These are phyloP conservation scores for Hemibagrus guttatus DNA, from an alignment of 2,797 vertebrate genomes.

Conservation along the genomic window DNA sequence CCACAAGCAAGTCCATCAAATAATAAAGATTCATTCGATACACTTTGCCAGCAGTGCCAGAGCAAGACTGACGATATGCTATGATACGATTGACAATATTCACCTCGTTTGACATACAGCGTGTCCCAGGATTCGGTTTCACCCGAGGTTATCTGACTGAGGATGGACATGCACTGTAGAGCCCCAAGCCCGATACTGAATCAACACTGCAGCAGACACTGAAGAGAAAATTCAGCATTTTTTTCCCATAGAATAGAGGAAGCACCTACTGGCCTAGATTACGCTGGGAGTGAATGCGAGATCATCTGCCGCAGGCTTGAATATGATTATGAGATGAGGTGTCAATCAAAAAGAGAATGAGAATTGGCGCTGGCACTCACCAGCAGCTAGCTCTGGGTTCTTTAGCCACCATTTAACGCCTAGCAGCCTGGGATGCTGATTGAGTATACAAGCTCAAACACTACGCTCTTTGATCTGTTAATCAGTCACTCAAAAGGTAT, in stretches of 20 bases:
- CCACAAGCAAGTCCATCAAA: background rate
- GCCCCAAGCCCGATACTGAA: slow-evolving; percentile 28
- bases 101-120: slow-evolving; percentile 6
- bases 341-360: slow-evolving; percentile 61
- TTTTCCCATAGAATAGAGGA: slow-evolving; percentile 15
- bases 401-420: slow-evolving; percentile 23
- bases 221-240: slow-evolving; percentile 35
- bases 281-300: slow-evolving; percentile 38
- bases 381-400: slow-evolving; percentile 2
- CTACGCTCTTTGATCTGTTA: slow-evolving; percentile 15
- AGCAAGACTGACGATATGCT: background rate
- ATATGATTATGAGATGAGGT: slow-evolving; percentile 60
- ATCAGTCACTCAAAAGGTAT: slow-evolving; percentile 29
- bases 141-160: slow-evolving; percentile 15
- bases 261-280: slow-evolving; percentile 43
- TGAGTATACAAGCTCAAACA: slow-evolving; percentile 37
- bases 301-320: slow-evolving; percentile 53
- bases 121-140: slow-evolving; percentile 10
- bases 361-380: slow-evolving; percentile 45
- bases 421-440: slow-evolving; percentile 44
- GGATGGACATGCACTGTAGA: slow-evolving; percentile 15
- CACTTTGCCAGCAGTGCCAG: slow-evolving; percentile 24
- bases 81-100: background rate
- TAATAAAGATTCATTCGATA: slow-evolving; percentile 48
- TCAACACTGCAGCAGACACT: background rate